Base-by-base conservation (phyloP, 2,113 vertebrate genomes). In the Siphamia tubifer region DNA sequence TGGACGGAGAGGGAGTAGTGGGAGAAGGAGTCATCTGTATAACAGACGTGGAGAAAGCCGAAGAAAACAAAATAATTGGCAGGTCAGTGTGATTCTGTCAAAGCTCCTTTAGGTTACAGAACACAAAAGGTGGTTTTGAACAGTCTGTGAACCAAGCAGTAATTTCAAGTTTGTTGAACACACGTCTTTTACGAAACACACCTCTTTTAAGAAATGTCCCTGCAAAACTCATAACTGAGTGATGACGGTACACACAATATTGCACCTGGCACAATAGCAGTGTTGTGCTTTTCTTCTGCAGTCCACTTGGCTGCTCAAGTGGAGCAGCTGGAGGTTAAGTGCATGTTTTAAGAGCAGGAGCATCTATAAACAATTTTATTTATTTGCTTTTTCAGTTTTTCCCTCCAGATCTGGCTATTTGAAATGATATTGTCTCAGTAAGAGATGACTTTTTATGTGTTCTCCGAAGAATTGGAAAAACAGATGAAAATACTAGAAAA, bases 1-100 rank as follows among this genome's bases (percentile, higher is more conserved):
- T 99, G 98, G 65, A 98, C 96, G 0, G 96, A 91, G 73, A 99
- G 91, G 0, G 97, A 95, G 77, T 98, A 98, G 92, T 98, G 96
- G 0, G 96, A 98, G 90, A 94, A 96, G 58, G 96, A 95, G 4
- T 98, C 96, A 72, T 98, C 96, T 98, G 89, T 51, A 56, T 54
- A 66, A 62, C 43, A 66, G 49, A 34, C 55, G 25, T 5, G 11
- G 6, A n/a, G 45, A 51, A 21, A 12, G 21, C 3, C 17, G 30
- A 38, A 24, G 28, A 36, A 20, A 2, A 57, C 17, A 34, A 36
- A 11, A 31, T 44, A 62, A 56, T 27, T 48, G 49, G 13, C 13
- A 32, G 32, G 39, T 71, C 39, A 54, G 44, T 10, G 45, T 9
- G 7, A 28, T 53, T 27, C 11, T 32, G 4, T 38, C 45, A 58